Conservation (phyloP, 2,888 invertebrate genomes). For the Megamerina dolium region DNA sequence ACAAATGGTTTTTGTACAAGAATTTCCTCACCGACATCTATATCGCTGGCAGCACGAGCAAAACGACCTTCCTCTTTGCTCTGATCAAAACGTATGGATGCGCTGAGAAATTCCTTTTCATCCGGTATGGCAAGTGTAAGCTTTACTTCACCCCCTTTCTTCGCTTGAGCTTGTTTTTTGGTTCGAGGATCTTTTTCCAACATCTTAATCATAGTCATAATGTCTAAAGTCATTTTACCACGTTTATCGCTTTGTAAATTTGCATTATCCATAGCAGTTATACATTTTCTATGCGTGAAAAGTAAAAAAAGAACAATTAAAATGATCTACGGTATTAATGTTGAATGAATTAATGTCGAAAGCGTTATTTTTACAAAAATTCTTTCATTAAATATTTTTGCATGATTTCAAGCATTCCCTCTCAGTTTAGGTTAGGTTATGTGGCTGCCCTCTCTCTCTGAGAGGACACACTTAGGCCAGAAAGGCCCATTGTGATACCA, state of each 20-base stretch:
- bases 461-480: no score
- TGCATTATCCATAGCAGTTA: conserved; percentile 63
- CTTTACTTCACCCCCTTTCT: conserved; percentile 23
- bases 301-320: not conserved
- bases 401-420: no score
- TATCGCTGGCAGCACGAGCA: conserved; percentile 63
- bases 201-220: conserved; percentile 65
- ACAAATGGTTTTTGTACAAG: conserved; percentile 68
- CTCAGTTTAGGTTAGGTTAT: no score
- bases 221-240: conserved; percentile 59
- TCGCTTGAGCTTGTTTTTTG: conserved; percentile 33
- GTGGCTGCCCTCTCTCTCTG: no score
- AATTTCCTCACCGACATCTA: conserved; percentile 67
- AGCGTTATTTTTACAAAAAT: no score
- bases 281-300: conserved; percentile 55
- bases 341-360: no score
- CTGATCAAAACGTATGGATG: conserved; percentile 59
- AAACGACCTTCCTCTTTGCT: conserved; percentile 63
- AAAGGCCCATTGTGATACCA: no score
- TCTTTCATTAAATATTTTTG: no score
- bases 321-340: not conserved
- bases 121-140: conserved; percentile 24
- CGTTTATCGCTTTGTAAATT: conserved; percentile 58
- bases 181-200: conserved; percentile 58
- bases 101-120: conserved; percentile 52